These are phyloP conservation scores for Otus sunia DNA, from an alignment of 2,113 vertebrate genomes.

Conservation along the genomic window DNA sequence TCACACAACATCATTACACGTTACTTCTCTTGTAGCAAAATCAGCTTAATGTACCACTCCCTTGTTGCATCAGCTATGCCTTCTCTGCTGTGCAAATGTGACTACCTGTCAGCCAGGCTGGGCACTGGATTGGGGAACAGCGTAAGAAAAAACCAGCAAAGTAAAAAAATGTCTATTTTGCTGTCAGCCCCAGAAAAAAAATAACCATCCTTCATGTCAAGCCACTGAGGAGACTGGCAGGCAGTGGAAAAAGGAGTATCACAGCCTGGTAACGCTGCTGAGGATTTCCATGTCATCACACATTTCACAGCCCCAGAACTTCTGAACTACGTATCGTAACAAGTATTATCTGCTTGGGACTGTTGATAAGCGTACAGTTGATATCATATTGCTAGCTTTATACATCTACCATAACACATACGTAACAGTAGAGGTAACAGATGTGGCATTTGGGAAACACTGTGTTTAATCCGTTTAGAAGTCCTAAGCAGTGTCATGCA, in stretches of 20 bases:
- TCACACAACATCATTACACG: neutral
- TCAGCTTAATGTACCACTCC: neutral
- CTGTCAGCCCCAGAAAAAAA: neutral
- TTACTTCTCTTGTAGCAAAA: neutral
- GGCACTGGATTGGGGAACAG: accelerated
- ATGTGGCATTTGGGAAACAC: neutral
- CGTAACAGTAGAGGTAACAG: neutral
- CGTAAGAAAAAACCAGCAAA: neutral
- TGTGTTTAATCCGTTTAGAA: neutral
- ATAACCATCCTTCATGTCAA: neutral
- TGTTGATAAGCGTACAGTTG: neutral
- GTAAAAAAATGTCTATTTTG: neutral
- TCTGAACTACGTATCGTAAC: neutral
- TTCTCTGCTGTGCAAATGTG: neutral
- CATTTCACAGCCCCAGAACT: neutral
- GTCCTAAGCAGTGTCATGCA: neutral
- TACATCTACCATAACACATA: neutral
- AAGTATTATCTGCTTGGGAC: neutral
- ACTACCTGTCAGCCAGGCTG: neutral
- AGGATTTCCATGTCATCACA: neutral
- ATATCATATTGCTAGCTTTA: neutral
- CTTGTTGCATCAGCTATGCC: neutral
- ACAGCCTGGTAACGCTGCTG: neutral
- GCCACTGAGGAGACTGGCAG: neutral
- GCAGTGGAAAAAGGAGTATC: neutral